Evolutionary conservation across 1,140 invertebrate genomes (phyloP).

Genomic region (Drosophila saltans): DNA sequence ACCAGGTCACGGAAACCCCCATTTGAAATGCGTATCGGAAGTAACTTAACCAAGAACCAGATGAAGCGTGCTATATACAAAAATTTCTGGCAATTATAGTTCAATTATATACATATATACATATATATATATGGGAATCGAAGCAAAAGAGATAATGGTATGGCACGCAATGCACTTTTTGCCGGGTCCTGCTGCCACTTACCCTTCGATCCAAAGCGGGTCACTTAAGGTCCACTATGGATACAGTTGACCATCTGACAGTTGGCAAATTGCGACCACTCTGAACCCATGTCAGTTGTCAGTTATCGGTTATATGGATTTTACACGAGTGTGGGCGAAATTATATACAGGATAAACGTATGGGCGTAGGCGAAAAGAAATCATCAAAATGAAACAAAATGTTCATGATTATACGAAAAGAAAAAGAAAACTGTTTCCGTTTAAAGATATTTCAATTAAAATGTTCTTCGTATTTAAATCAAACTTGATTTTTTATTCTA

Average conservation of each 20-base stretch:
- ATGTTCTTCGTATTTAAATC: no score
- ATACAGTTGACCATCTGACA: constrained; percentile 59
- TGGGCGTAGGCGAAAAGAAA: background rate
- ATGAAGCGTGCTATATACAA: constrained; percentile 64
- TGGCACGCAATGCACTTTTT: constrained; percentile 28
- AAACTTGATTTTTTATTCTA: no score
- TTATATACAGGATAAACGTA: constrained; percentile 2
- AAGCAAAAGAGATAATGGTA: constrained; percentile 27
- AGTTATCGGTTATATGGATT: constrained; percentile 44
- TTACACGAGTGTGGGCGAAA: constrained; percentile 27
- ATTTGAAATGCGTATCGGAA: constrained; percentile 20
- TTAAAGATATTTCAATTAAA: no score
- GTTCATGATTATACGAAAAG: no score
- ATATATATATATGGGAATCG: constrained; percentile 18
- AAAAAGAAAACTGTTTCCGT: background rate
- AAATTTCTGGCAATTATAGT: constrained; percentile 71
- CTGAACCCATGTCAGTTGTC: constrained; percentile 69
- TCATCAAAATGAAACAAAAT: background rate
- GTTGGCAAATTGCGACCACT: constrained; percentile 57
- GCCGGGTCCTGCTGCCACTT: constrained; percentile 15
- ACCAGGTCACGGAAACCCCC: constrained; percentile 39
- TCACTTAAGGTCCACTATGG: constrained; percentile 30
- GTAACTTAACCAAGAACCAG: constrained; percentile 27
- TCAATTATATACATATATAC: constrained; percentile 59
- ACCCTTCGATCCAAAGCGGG: constrained; percentile 31